Base-by-base conservation (phyloP, 1,140 invertebrate species). In the Geopemphigus sp. region DNA sequence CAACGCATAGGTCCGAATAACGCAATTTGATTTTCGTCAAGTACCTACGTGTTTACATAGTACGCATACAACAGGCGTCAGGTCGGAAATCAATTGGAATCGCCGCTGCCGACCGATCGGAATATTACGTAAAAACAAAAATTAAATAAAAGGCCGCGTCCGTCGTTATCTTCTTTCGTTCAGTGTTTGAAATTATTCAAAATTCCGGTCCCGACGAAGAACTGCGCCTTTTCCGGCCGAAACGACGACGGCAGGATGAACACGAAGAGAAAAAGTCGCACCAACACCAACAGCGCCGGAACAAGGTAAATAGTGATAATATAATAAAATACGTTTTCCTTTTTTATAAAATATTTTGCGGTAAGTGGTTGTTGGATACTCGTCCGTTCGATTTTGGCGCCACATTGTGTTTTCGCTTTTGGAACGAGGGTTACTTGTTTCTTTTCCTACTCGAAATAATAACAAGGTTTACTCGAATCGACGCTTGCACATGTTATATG, bases 201-300 rank as follows among this genome's bases (percentile, higher is more conserved):
- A 88, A 88, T 88, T 88, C 87, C 87, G 87, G 87, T 88, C 87
- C 87, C 87, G 84, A 88, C 87, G 85, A 86, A 85, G 86, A 86
- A 88, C 84, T 84, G 86, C 84, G 86, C 86, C 85, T 86, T 86
- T 84, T 85, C 87, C 85, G 87, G 87, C 85, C 87, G 85, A 84
- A 85, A 85, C 85, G 80, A 81, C 64, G 80, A 81, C 64, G 84
- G 84, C 83, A 84, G 82, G 82, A 83, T 83, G 83, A 87, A 84
- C 83, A 88, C 87, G 85, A 87, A 83, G 56, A 83, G 82, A 80
- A 81, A 82, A 83, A 88, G 88, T 83, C 86, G 85, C 82, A 86
- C 86, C 83, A 82, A 86, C 29, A 87, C 86, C 82, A 84, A 85
- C 63, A 84, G 86, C 74, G 61, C 54, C 57, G 72, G 73, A 22